phyloP scores from a whole-genome alignment of 2,888 invertebrate genomes.

The Troides aeacus region DNA sequence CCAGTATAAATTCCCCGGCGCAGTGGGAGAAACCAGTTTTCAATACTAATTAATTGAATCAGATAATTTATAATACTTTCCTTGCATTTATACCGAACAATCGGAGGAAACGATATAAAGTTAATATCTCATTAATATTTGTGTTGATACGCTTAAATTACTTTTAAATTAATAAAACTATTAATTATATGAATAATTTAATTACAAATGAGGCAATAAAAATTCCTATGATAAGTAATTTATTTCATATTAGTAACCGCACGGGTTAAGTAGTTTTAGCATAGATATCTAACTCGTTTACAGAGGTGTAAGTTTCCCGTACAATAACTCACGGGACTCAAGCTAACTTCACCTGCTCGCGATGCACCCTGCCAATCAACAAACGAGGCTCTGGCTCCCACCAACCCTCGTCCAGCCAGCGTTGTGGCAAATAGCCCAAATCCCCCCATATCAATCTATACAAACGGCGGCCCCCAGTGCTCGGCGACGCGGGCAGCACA shows the following conservation, averaged over 20 bases:
- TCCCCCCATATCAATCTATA: too few relatives aligned
- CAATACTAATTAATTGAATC: not conserved
- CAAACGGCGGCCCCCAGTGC: too few relatives aligned
- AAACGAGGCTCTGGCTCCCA: too few relatives aligned
- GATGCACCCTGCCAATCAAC: too few relatives aligned
- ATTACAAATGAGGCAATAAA: not conserved
- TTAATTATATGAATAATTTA: not conserved
- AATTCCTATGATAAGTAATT: not conserved
- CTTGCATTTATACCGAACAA: not conserved
- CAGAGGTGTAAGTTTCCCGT: too few relatives aligned
- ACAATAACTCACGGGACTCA: too few relatives aligned
- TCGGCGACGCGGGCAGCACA: too few relatives aligned
- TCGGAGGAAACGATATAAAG: not conserved
- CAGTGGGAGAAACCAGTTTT: not conserved
- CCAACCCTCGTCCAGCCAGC: too few relatives aligned
- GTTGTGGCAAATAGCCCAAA: too few relatives aligned
- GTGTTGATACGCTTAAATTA: conserved; percentile 1
- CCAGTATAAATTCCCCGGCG: not conserved
- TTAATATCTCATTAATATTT: not conserved
- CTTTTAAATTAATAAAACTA: not conserved
- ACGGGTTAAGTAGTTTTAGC: not conserved
- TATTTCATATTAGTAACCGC: not conserved
- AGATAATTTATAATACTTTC: not conserved
- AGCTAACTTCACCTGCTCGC: too few relatives aligned
- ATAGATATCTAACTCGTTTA: not conserved